A percentile compares a stretch with the other conserved stretches of the same genome.
Evolutionary conservation across 2,888 invertebrate species (phyloP).

Genomic region (Caenorhabditis zanzibari): DNA sequence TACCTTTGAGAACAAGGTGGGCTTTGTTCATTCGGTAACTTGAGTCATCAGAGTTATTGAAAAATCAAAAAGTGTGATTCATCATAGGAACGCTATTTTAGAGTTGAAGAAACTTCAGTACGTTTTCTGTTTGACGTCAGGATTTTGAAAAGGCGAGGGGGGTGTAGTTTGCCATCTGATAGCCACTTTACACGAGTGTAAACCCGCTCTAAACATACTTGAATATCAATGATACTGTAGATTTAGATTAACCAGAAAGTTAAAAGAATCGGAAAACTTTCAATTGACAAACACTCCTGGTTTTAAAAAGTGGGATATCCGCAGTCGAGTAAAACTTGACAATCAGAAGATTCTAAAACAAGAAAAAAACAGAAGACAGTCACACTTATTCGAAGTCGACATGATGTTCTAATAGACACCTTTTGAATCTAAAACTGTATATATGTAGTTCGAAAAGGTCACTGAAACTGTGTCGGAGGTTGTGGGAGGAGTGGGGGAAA

Average conservation of each 20-base stretch:
- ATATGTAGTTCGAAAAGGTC: constrained; percentile 33
- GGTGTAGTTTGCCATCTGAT: background rate
- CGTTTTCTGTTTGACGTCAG: constrained; percentile 1
- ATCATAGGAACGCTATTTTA: background rate
- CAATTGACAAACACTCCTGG: too few relatives aligned
- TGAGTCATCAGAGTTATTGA: constrained; percentile 25
- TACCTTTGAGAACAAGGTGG: background rate
- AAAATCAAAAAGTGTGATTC: constrained; percentile 17
- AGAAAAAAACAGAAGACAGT: background rate
- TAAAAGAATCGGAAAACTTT: too few relatives aligned
- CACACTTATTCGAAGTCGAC: background rate
- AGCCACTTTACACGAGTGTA: too few relatives aligned
- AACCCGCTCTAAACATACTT: too few relatives aligned
- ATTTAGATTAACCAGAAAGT: too few relatives aligned
- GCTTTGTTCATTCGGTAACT: constrained; percentile 5
- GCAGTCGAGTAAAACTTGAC: too few relatives aligned
- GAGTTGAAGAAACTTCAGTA: background rate
- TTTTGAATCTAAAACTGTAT: background rate
- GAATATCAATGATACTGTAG: too few relatives aligned
- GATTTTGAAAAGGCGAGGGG: background rate
- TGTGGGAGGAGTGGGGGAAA: constrained; percentile 18
- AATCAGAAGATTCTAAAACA: too few relatives aligned
- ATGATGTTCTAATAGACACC: background rate
- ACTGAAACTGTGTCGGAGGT: constrained; percentile 32
- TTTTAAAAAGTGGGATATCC: too few relatives aligned